Base-by-base conservation (phyloP, 1,140 invertebrate species). In the Lordiphosa clarofinis region DNA sequence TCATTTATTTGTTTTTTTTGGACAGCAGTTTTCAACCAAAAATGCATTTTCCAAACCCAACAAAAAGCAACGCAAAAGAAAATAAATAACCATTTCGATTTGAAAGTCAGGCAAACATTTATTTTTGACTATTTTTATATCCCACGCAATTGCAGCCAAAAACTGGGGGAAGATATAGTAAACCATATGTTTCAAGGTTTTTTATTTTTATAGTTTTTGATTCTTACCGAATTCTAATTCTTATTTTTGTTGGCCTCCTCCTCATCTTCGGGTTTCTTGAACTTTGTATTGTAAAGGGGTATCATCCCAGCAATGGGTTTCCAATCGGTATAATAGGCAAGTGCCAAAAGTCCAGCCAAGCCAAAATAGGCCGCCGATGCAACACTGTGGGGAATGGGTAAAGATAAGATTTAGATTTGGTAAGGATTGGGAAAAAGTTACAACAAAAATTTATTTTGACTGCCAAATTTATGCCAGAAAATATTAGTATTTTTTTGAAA, bases 251-350 rank as follows among this genome's bases (percentile, higher is more conserved):
- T 6, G 55, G 6, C 19, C 19, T 19, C 19, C 36, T 8, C 35
- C 6, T 66, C 39, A 9, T 36, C 52, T 33, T 81, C 71, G 7
- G 62, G 50, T 12, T 76, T 73, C 1, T 63, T 62, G 8, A 64
- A 82, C 19, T 82, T 82, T 11, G 50, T 76, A 33, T 82, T 82
- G 6, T 82, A 82, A 7, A 82, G 15, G 1, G 78, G 78, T 36
- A 82, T 76, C 40, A 52, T 69, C n/a, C 58, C 13, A 40, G 78
- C 59, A n/a, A 82, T 35, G 9, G 65, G 15, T n/a, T 67, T 61
- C 78, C 76, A 82, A 1, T 82, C 78, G 13, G 68, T 63, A 6
- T 61, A 63, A n/a, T 82, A 82, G 11, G 65, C 19, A 9, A 82
- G 1, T 5, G 54, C 40, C 28, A 82, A 19, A 0, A 43, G 12